Base-by-base conservation (phyloP, 2,888 invertebrate genomes). In the Aquatica leii region DNA sequence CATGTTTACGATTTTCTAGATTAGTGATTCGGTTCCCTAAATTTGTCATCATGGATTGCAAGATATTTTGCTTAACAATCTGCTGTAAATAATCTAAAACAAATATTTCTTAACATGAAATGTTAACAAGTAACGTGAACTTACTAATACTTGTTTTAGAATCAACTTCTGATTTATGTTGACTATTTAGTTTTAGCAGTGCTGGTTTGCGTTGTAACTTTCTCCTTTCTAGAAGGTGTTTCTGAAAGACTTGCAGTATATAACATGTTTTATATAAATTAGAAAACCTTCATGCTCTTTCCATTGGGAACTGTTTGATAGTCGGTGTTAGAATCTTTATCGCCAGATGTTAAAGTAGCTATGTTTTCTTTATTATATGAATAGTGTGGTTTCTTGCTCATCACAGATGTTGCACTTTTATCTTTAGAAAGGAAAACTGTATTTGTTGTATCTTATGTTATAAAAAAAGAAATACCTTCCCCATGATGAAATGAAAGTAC, bases 11-110 rank as follows among this genome's bases (percentile, higher is more conserved):
- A 6, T 4, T 6, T 40, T 40, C 40, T n/a, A 40, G 40, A 8
- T 40, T 40, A 4, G n/a, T n/a, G 40, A 2, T 4, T 4, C 40
- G 40, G n/a, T 40, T 40, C 2, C 40, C 40, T n/a, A 40, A 40
- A 40, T 40, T 2, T 40, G 40, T 14, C 2, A 40, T n/a, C 40
- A 40, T 40, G 2, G 40, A 40, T 40, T 40, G 40, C 8, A 40
- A 40, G n/a, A 40, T 40, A 14, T 8, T 40, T n/a, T 40, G 40
- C 40, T 14, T 4, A 40, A 40, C n/a, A 6, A 40, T 40, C 2
- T 40, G 40, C 40, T 40, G 40, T 40, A 40, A 40, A 40, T 40
- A 40, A 40, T 40, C 40, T 40, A 40, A 40, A 40, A 40, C 6
- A 40, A 40, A 40, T 14, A n/a, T 40, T 40, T 40, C n/a, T n/a